A percentile compares a stretch with the other conserved stretches of the same genome.
Conservation (phyloP, 1,140 invertebrate genomes). For the Papilio polytes region DNA sequence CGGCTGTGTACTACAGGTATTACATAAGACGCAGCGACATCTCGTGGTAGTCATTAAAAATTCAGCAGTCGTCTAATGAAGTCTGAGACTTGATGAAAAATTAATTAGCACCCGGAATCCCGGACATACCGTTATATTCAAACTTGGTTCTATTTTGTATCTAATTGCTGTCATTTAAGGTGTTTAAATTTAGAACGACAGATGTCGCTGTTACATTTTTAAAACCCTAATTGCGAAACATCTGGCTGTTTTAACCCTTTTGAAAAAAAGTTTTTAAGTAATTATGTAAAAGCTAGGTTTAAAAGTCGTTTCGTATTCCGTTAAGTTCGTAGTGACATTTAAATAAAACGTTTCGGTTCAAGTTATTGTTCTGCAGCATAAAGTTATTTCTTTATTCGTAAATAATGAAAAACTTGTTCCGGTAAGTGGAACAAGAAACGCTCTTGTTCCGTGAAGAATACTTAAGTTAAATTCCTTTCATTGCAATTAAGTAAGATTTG, state of each 20-base stretch:
- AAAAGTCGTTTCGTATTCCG: no score
- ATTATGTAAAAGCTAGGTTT: no score
- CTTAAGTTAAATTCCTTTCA: not conserved
- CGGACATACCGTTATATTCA: conserved; percentile 6
- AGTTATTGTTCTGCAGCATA: not conserved
- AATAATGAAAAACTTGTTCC: conserved; percentile 9
- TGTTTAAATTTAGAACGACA: conserved; percentile 23
- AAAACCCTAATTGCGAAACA: no score
- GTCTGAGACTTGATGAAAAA: conserved; percentile 18
- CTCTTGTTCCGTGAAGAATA: not conserved
- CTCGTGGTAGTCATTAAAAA: conserved; percentile 22
- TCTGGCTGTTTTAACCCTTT: no score
- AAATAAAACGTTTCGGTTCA: not conserved
- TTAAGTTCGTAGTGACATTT: not conserved
- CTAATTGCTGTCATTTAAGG: conserved; percentile 5
- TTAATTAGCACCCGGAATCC: conserved; percentile 30
- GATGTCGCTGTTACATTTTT: not conserved
- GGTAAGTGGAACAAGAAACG: not conserved
- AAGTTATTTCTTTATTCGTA: conserved; percentile 11
- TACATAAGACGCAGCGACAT: conserved; percentile 2
- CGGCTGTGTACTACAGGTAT: not conserved
- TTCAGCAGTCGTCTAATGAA: conserved; percentile 29
- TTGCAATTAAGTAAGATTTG: conserved; percentile 8
- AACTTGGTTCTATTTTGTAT: not conserved
- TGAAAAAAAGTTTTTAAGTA: no score